Percentiles rank a stretch among this genome's conserved stretches.
Evolutionary conservation across 1,140 invertebrate genomes (phyloP).

Genomic region (Calosoma granatense): DNA sequence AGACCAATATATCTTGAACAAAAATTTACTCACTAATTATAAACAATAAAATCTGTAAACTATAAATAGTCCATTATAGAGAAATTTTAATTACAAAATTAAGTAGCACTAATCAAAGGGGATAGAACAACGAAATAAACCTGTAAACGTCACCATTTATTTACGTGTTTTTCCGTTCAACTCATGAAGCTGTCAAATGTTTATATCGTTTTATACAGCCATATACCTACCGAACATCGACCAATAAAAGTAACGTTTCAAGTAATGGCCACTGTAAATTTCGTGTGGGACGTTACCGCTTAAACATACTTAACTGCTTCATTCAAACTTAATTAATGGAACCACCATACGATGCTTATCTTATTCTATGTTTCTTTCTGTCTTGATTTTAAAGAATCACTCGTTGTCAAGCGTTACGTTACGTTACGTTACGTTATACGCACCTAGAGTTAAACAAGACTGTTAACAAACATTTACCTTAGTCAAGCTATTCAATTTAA

Average conservation of each 20-base stretch:
- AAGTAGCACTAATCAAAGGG: not conserved
- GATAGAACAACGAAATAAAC: not conserved
- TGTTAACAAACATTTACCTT: no score
- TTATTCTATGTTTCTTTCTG: slow-evolving; percentile 7
- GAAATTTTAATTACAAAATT: slow-evolving; percentile 3
- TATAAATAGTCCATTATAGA: not conserved
- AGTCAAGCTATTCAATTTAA: no score
- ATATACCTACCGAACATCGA: slow-evolving; percentile 2
- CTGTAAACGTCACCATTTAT: not conserved
- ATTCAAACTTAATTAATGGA: slow-evolving; percentile 9
- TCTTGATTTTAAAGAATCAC: slow-evolving; percentile 4
- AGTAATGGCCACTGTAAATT: slow-evolving; percentile 8
- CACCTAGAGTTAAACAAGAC: no score
- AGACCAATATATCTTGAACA: not conserved
- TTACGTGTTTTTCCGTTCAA: not conserved
- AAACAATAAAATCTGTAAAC: not conserved
- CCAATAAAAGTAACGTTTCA: slow-evolving; percentile 1
- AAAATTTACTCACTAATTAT: not conserved
- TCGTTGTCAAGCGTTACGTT: not conserved
- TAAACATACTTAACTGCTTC: slow-evolving; percentile 4
- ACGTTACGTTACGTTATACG: no score
- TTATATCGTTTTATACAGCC: slow-evolving; percentile 3
- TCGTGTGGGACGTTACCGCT: slow-evolving; percentile 4
- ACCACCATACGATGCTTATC: not conserved
- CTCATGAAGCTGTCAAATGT: slow-evolving; percentile 6